phyloP scores from a whole-genome alignment of 1,140 invertebrate species.

The Drosophila bocqueti region DNA sequence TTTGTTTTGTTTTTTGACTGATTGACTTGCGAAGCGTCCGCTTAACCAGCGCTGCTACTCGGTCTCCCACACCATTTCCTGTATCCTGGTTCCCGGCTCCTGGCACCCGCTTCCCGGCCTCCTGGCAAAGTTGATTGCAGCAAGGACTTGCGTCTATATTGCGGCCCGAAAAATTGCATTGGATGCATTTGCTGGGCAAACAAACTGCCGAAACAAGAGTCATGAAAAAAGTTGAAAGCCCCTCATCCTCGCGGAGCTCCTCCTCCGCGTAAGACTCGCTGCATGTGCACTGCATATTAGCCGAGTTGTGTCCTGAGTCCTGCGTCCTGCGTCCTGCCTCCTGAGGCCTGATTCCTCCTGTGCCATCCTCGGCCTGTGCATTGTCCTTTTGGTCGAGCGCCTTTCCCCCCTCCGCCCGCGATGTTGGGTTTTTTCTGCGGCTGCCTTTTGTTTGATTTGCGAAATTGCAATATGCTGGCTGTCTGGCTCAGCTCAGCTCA shows the following conservation, averaged over 20 bases:
- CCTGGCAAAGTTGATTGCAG: conserved; percentile 75
- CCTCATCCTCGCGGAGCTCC: conserved; percentile 3
- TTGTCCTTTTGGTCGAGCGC: conserved; percentile 77
- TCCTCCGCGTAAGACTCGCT: conserved; percentile 43
- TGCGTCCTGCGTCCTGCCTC: conserved; percentile 6
- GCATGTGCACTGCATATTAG: conserved; percentile 81
- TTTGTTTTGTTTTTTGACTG: conserved; percentile 67
- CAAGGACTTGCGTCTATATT: conserved; percentile 76
- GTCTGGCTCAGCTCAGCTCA: conserved; percentile 30
- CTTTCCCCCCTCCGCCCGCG: conserved; percentile 26
- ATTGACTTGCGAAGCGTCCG: conserved; percentile 70
- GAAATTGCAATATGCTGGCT: conserved; percentile 81
- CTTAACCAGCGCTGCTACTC: conserved; percentile 16
- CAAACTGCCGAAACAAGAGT: conserved; percentile 74
- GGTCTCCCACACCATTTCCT: conserved; percentile 11
- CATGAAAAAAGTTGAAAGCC: conserved; percentile 75
- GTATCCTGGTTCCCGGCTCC: background rate
- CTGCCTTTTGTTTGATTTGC: conserved; percentile 80
- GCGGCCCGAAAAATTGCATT: conserved; percentile 77
- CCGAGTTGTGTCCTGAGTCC: conserved; percentile 48
- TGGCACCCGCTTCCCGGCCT: background rate
- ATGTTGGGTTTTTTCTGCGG: conserved; percentile 44
- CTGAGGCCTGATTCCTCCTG: conserved; percentile 48
- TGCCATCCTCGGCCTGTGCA: conserved; percentile 70
- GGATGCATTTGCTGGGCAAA: conserved; percentile 81